Evolutionary conservation across 2,888 invertebrate species (phyloP).

Genomic region (Orgyia antiqua): DNA sequence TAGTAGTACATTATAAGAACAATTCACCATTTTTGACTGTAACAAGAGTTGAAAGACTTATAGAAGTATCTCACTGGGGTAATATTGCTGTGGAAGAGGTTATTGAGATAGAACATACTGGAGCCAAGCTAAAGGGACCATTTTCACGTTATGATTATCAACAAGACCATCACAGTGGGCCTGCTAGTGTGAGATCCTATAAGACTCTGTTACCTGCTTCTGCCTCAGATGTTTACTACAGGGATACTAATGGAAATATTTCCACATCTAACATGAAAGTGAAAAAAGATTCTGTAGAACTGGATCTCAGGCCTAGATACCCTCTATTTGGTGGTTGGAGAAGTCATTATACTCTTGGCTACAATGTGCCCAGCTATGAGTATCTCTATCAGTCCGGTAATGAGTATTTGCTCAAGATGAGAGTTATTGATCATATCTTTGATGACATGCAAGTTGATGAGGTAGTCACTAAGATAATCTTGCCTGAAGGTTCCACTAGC

Average conservation of each 20-base stretch:
- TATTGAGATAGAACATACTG: conserved; percentile 93
- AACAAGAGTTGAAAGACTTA: conserved; percentile 87
- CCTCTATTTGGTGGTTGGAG: conserved; percentile 99
- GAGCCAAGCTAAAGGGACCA: conserved; percentile 94
- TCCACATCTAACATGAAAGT: conserved; percentile 96
- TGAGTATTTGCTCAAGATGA: conserved; percentile 92
- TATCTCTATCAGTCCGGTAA: conserved; percentile 91
- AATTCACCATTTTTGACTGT: conserved; percentile 98
- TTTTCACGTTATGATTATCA: conserved; percentile 99
- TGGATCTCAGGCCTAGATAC: conserved; percentile 97
- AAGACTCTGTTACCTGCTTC: conserved; percentile 91
- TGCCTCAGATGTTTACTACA: conserved; percentile 96
- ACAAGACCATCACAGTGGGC: conserved; percentile 91
- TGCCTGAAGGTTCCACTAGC: conserved; percentile 95
- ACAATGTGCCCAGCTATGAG: conserved; percentile 98
- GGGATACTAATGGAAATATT: conserved; percentile 98
- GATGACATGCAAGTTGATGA: conserved; percentile 98
- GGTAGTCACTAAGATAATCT: conserved; percentile 89
- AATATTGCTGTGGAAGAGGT: conserved; percentile 98
- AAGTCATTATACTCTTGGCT: conserved; percentile 97
- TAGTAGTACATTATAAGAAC: conserved; percentile 95
- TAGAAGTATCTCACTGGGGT: conserved; percentile 99
- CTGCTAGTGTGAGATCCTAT: conserved; percentile 94
- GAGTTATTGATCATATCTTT: conserved; percentile 96
- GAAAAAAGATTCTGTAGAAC: conserved; percentile 94